phyloP scores from a whole-genome alignment of 2,888 invertebrate species.

The Parnassius orleans region DNA sequence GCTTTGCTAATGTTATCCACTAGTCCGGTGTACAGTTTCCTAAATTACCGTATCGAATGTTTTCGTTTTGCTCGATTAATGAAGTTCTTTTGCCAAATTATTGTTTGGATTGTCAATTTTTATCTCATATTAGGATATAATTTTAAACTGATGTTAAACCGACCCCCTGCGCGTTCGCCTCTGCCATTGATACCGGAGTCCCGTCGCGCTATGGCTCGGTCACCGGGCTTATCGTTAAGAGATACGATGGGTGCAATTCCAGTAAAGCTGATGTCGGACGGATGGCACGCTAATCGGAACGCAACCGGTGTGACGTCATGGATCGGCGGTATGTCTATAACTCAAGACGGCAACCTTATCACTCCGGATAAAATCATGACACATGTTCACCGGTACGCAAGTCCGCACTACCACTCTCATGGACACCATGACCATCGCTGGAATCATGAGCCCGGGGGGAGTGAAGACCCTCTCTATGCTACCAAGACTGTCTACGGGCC shows the following conservation, averaged over 20 bases:
- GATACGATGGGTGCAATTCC: conserved; percentile 77
- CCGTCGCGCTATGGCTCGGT: conserved; percentile 69
- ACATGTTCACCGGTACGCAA: conserved; percentile 75
- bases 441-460: conserved; percentile 77
- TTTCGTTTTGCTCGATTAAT: conserved; percentile 64
- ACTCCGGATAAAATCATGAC: conserved; percentile 76
- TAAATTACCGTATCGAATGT: conserved; percentile 38
- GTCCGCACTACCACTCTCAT: conserved; percentile 77
- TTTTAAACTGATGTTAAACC: conserved; percentile 54
- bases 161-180: conserved; percentile 70
- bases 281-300: conserved; percentile 69
- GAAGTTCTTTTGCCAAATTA: conserved; percentile 69
- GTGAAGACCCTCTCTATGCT: conserved; percentile 73
- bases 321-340: conserved; percentile 80
- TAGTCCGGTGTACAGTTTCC: conserved; percentile 47
- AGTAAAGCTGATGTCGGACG: conserved; percentile 80
- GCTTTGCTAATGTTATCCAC: conserved; percentile 60
- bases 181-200: conserved; percentile 57
- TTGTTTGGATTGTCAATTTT: conserved; percentile 65
- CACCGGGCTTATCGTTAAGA: conserved; percentile 69
- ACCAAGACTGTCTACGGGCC: conserved; percentile 81
- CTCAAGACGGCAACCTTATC: conserved; percentile 76
- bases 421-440: conserved; percentile 75
- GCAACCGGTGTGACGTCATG: conserved; percentile 69
- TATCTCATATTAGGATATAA: conserved; percentile 56